Evolutionary conservation across 2,797 vertebrate species (phyloP), one percentile per base, ranked within the genome.

Genomic region (Pseudochromis fuscus): DNA sequence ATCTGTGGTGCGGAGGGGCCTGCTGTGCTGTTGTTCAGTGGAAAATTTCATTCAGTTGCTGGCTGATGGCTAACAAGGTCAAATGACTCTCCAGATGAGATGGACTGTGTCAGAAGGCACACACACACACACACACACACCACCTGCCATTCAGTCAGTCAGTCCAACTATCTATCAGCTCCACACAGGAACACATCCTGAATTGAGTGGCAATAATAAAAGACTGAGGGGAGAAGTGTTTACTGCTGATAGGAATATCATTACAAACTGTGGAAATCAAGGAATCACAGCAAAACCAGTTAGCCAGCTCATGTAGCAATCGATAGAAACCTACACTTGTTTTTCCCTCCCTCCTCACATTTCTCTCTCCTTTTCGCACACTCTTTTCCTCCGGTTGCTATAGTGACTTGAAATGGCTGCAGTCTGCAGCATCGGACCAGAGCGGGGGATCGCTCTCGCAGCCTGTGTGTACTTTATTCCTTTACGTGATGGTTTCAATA

Each of bases 351-450:
- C 63, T 42, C 45, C 65, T 79, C 67, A 58, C 49, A 28, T 72
- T 72, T 77, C 57, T 19, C 75, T 79, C 77, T 73, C 28, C 9
- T 60, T 75, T 63, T 74, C 44, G 30, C 83, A 52, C 76, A 71
- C 63, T 72, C 75, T 69, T 83, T 87, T 79, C 68, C 82, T 87
- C 55, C 10, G 62, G 94, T 95, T 94, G 92, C 91, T 86, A 95
- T 95, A 84, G 94, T 82, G 85, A 95, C 27, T 44, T 78, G 86
- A 92, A 92, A 92, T 90, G 87, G 86, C 83, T 87, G 82, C 77
- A 74, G 86, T 92, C 73, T 91, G 87, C 89, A 79, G 83, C 70
- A 78, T 33, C 66, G 72, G 63, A 84, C 78, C 71, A 64, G 75
- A 83, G 77, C 30, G 40, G 72, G 31, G 77, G 81, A 65, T 59